Evolutionary conservation across 2,113 vertebrate genomes (phyloP).

Genomic region (Saguinus imperator): DNA sequence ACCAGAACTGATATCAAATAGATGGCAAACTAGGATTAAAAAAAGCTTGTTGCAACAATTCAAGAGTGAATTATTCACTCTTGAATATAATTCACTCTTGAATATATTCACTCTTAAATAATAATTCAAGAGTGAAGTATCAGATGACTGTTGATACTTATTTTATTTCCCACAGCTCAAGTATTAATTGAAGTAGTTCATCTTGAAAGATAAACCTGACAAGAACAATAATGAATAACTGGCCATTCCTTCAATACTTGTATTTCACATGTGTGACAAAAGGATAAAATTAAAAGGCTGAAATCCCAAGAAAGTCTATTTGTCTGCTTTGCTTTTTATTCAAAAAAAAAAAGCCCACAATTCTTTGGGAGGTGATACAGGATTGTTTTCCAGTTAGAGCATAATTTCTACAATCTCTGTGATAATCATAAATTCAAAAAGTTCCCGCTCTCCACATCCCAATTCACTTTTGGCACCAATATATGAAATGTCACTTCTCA

Average conservation of each 20-base stretch:
- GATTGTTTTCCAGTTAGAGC: constrained; percentile 29
- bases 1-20: neutral
- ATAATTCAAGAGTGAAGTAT: too few relatives aligned
- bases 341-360: constrained; percentile 50
- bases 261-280: neutral
- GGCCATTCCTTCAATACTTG: neutral
- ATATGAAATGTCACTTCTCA: constrained; percentile 63
- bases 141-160: neutral
- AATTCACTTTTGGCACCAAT: constrained; percentile 75
- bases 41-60: neutral
- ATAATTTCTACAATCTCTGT: constrained; percentile 52
- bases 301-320: constrained; percentile 58
- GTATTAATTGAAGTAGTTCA: neutral
- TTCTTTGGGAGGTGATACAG: constrained; percentile 72
- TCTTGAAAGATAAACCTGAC: neutral
- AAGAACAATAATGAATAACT: neutral
- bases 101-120: too few relatives aligned
- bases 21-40: neutral
- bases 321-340: constrained; percentile 47
- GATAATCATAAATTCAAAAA: constrained; percentile 48
- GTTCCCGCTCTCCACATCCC: neutral
- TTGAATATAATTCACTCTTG: too few relatives aligned
- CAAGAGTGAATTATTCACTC: neutral
- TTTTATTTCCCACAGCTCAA: neutral
- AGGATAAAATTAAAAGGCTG: constrained; percentile 46